phyloP scores from a whole-genome alignment of 2,888 invertebrate genomes.

The Lochmaea crataegi region DNA sequence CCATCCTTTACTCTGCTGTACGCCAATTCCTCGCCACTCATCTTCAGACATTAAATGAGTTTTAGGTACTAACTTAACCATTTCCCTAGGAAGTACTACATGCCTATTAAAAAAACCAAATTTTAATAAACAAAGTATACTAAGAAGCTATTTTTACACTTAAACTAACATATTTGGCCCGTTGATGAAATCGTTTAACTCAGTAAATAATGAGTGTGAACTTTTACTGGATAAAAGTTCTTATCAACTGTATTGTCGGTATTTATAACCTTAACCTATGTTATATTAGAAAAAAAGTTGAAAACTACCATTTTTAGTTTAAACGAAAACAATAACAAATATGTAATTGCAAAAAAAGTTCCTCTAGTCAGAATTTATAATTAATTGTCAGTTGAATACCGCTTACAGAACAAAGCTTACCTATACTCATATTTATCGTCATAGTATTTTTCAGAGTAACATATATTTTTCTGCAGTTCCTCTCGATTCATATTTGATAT shows the following conservation, averaged over 20 bases:
- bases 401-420: conserved; percentile 67
- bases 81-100: conserved; percentile 92
- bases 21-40: conserved; percentile 95
- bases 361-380: background rate
- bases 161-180: background rate
- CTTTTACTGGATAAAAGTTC: background rate
- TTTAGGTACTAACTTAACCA: conserved; percentile 90
- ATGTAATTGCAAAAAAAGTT: background rate
- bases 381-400: conserved; percentile 8
- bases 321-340: background rate
- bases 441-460: conserved; percentile 93
- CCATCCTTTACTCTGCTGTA: conserved; percentile 97
- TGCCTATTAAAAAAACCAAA: conserved; percentile 72
- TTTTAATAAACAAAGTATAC: background rate
- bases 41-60: conserved; percentile 92
- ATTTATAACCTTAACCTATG: background rate
- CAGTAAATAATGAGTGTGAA: background rate
- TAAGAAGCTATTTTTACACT: background rate
- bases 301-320: background rate
- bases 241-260: background rate
- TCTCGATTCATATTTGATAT: conserved; percentile 56
- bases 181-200: background rate
- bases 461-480: conserved; percentile 76
- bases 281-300: background rate
- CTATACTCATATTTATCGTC: conserved; percentile 94